phyloP scores from a whole-genome alignment of 2,113 vertebrate species.

The Formicarius rufipectus region DNA sequence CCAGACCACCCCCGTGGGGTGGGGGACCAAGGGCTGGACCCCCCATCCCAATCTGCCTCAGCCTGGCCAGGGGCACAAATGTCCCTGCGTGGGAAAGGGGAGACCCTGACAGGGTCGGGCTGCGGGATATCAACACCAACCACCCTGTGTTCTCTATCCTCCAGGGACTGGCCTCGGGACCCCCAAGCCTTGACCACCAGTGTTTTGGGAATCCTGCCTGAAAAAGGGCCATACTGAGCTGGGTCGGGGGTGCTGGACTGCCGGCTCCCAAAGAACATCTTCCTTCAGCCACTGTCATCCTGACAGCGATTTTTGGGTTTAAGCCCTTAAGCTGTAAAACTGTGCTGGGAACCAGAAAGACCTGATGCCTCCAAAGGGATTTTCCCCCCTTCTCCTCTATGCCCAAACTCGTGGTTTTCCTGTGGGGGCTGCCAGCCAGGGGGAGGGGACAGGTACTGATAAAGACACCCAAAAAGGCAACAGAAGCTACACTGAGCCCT shows the following conservation, averaged over 20 bases:
- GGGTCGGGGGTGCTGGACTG: not conserved
- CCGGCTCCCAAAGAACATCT: rapidly evolving
- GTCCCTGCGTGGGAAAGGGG: not conserved
- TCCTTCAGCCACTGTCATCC: not conserved
- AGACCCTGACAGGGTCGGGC: rapidly evolving
- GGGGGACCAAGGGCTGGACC: rapidly evolving
- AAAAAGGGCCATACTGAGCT: rapidly evolving
- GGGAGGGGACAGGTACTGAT: rapidly evolving
- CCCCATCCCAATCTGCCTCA: rapidly evolving
- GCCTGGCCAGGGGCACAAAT: not conserved
- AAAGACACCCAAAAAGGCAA: not conserved
- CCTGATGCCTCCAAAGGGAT: not conserved
- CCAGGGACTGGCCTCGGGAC: not conserved
- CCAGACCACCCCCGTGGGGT: rapidly evolving
- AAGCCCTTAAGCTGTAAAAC: not conserved
- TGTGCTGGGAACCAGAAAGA: not conserved
- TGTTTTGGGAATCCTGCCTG: not conserved
- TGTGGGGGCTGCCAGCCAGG: not conserved
- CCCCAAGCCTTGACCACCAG: rapidly evolving
- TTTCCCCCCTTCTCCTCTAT: rapidly evolving
- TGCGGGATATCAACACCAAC: not conserved
- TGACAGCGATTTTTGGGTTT: not conserved
- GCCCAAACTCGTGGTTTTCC: not conserved
- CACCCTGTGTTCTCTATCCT: not conserved
- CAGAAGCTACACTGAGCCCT: rapidly evolving